Evolutionary conservation across 2,113 vertebrate genomes (phyloP), one percentile per base, ranked within the genome.

Genomic region (Silurus meridionalis): DNA sequence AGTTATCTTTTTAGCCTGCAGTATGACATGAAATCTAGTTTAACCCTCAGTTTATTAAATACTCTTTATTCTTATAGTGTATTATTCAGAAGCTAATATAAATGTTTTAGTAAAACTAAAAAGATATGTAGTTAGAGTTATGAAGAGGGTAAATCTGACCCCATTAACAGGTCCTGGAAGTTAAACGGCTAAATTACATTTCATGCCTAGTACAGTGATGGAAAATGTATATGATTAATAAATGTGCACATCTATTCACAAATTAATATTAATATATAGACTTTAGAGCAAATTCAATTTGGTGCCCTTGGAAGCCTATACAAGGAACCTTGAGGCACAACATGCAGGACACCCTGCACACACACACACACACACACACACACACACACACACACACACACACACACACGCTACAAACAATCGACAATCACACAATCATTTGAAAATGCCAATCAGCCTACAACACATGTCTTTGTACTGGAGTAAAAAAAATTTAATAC

Each of bases 131-230:
- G 74, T 55, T 77, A 77, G 53, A 79, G 17, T 78, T 25, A 77
- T 50, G 71, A 23, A 48, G 13, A 75, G 48, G 21, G 48, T 52
- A 75, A 28, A 23, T 57, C 52, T 78, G 23, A n/a, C 17, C 52
- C n/a, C 75, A 25, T 78, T 78, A 57, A 15, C 14, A 28, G 52
- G 23, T 28, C 75, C 75, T 78, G 75, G 13, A 13, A 57, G n/a
- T 28, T 78, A 28, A 79, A 79, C 57, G 75, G 53, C 53, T 28
- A 79, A 79, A 79, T 57, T 57, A 79, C 14, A 15, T 79, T 23
- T 79, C 23, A 17, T 28, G 9, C 2, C 7, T 28, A 25, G 3
- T 52, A 75, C 9, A n/a, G 10, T 6, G 28, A 78, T 78, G 7
- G 53, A 78, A 78, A 57, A 28, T 17, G 4, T 28, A 79, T 79